Base-by-base conservation (phyloP, 2,888 invertebrate species). In the Tinea semifulvella region DNA sequence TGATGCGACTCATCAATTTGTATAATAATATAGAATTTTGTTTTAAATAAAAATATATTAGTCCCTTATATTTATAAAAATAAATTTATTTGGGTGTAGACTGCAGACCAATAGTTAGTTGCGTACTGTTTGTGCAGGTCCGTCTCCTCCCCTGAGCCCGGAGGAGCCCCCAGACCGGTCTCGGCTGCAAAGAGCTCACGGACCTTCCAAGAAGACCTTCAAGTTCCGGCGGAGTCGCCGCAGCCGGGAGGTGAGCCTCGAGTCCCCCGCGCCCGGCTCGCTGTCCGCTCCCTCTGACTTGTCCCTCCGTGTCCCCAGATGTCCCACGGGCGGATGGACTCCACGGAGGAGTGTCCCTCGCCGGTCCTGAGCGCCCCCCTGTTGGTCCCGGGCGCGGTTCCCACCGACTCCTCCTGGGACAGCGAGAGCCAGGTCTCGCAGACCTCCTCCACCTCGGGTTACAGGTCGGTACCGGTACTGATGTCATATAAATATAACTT, bases 161-260 rank as follows among this genome's bases (percentile, higher is more conserved):
- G 84, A 77, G 27, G 88, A 87, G 46, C 18, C 28, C 18, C 4
- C 16, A 16, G 79, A 31, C 88, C 88, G 53, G 87, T 89, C 90
- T 22, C 83, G 94, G 3, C 83, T 97, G 46, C 97, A 97, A 63
- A 85, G 97, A 14, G 90, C 95, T 45, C 96, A 95, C 73, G 96
- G 94, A 25, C 96, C 94, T 61, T 96, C 95, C 58, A 87, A 96
- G 56, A 96, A 94, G 73, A 96, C 96, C 0, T 97, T 97, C 75
- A 88, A 95, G 49, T 84, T 94, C 48, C 84, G 92, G 52, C 90
- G 92, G 64, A 91, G 91, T 64, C 84, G 91, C 57, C 88, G 84
- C 58, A 87, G 75, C 46, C 87, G 87, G 52, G 91, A 92, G 70
- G 90, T 90, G 68, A 53, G 44, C 38, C 18, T 35, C 11, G n/a